Conservation (phyloP, 2,888 invertebrate genomes). For the Thereva unica region DNA sequence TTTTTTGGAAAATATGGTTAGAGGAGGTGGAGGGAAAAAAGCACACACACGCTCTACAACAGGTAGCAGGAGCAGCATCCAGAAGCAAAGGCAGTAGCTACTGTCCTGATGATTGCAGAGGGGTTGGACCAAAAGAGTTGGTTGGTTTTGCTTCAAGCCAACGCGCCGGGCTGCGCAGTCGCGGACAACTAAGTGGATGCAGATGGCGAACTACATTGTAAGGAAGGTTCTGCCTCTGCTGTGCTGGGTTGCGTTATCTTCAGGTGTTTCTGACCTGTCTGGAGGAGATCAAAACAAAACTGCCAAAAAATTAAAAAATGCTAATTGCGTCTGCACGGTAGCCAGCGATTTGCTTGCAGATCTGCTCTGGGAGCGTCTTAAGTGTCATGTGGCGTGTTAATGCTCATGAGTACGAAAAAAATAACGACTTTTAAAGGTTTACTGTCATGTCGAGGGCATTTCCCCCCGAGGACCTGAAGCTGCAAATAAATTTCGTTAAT, state of each 20-base stretch:
- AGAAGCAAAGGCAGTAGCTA: too few species aligned
- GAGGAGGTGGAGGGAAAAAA: constrained; percentile 4
- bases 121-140: too few species aligned
- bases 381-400: constrained; percentile 30
- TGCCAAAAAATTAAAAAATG: constrained; percentile 31
- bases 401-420: constrained; percentile 11
- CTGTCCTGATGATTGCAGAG: too few species aligned
- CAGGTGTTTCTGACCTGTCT: constrained; percentile 22
- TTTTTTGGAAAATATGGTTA: constrained; percentile 6
- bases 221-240: neutral
- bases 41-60: too few species aligned
- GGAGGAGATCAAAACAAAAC: constrained; percentile 9
- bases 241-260: constrained; percentile 1
- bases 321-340: constrained; percentile 34
- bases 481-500: too few species aligned
- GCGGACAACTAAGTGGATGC: constrained; percentile 16
- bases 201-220: constrained; percentile 20
- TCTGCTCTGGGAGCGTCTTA: constrained; percentile 4
- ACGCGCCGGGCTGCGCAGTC: too few species aligned
- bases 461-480: too few species aligned
- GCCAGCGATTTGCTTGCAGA: constrained; percentile 8
- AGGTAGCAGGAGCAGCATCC: too few species aligned
- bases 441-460: too few species aligned
- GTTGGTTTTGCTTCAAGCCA: too few species aligned
- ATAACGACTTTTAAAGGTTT: neutral